Percentiles rank a stretch among this genome's conserved stretches.
Conservation (phyloP, 1,140 invertebrate genomes). For the Cherax destructor region DNA sequence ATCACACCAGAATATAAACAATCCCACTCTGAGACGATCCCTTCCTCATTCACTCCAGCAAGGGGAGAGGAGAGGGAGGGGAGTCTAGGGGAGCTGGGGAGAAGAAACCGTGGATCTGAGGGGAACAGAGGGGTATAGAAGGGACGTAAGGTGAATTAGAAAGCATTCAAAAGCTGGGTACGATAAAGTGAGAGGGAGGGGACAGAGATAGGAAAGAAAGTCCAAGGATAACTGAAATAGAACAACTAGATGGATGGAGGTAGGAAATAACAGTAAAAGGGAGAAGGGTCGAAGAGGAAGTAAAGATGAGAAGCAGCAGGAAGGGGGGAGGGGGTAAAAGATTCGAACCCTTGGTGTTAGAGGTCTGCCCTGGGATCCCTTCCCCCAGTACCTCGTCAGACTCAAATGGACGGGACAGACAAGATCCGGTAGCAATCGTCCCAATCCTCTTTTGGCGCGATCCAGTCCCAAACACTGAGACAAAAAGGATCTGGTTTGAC, state of each 20-base stretch:
- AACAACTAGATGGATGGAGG: no score
- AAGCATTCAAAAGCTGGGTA: not conserved
- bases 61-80: not conserved
- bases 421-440: constrained; percentile 36
- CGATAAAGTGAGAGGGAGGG: not conserved
- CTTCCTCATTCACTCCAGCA: not conserved
- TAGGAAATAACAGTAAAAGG: not conserved
- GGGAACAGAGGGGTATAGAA: not conserved
- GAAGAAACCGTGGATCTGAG: not conserved
- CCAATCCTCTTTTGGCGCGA: constrained; percentile 38
- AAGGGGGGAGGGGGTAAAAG: not conserved
- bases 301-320: not conserved
- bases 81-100: no score
- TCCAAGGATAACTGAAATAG: not conserved
- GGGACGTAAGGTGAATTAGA: not conserved
- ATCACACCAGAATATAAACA: not conserved
- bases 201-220: not conserved
- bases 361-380: not conserved
- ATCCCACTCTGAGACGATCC: not conserved
- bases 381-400: constrained; percentile 16
- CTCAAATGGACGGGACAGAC: constrained; percentile 38
- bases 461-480: constrained; percentile 22
- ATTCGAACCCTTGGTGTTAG: not conserved
- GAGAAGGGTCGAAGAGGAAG: not conserved
- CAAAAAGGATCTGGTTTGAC: constrained; percentile 31